Conservation (phyloP, 2,888 invertebrate species). For the Drosophila kanekoi region DNA sequence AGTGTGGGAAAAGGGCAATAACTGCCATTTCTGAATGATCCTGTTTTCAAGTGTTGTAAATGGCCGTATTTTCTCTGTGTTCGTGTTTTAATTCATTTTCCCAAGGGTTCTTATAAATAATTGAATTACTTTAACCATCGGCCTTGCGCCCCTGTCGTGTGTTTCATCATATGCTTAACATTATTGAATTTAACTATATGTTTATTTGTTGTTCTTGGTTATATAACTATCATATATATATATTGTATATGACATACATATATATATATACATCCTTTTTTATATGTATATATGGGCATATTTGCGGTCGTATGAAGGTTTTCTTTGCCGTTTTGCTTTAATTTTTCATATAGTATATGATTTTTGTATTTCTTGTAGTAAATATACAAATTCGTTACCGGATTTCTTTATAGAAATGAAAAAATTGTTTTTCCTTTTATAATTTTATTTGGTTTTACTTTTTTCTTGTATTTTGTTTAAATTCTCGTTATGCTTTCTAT, state of each 20-base stretch:
- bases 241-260: conserved; percentile 45
- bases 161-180: conserved; percentile 65
- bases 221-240: conserved; percentile 69
- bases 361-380: conserved; percentile 62
- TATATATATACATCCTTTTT: conserved; percentile 24
- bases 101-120: conserved; percentile 71
- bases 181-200: conserved; percentile 79
- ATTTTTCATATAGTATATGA: conserved; percentile 40
- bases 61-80: conserved; percentile 40
- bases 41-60: conserved; percentile 33
- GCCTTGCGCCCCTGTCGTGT: conserved; percentile 37
- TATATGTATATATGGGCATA: conserved; percentile 18
- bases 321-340: conserved; percentile 47
- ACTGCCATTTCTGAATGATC: conserved; percentile 54
- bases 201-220: conserved; percentile 80
- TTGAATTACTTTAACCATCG: conserved; percentile 65
- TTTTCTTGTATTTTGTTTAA: conserved; percentile 46
- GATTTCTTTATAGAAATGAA: conserved; percentile 79
- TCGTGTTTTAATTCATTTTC: conserved; percentile 11
- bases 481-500: conserved; percentile 70
- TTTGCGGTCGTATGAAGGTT: conserved; percentile 48
- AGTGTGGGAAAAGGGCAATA: conserved; percentile 41
- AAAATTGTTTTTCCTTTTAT: conserved; percentile 53
- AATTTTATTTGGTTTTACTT: conserved; percentile 9
- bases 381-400: conserved; percentile 79